phyloP scores from a whole-genome alignment of 2,113 vertebrate species.

The Oophaga pumilio region DNA sequence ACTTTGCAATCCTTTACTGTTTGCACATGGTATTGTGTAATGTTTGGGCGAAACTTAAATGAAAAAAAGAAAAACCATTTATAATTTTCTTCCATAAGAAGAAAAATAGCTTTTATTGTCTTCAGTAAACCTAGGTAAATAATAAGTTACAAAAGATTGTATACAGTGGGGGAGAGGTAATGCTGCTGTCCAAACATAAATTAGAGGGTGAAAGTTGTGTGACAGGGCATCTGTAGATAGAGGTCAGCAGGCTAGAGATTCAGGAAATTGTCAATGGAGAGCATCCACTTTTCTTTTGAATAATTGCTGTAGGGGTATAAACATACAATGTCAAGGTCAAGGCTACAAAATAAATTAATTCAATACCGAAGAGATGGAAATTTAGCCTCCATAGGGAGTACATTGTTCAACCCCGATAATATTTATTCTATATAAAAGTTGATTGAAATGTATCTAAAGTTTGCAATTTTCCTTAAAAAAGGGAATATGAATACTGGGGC shows the following conservation, averaged over 20 bases:
- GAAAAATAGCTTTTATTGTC: neutral
- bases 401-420: neutral
- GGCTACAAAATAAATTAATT: neutral
- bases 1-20: neutral
- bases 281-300: conserved; percentile 27
- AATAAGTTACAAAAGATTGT: neutral
- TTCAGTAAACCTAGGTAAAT: neutral
- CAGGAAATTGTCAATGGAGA: conserved; percentile 9
- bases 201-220: neutral
- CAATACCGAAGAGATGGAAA: neutral
- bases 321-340: conserved; percentile 8
- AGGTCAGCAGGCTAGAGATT: neutral
- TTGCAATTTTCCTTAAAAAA: neutral
- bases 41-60: no score
- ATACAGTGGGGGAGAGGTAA: neutral
- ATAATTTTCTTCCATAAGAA: neutral
- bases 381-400: neutral
- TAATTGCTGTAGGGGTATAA: neutral
- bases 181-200: neutral
- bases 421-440: neutral
- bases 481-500: neutral
- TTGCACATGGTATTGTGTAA: neutral
- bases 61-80: no score
- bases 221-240: neutral
- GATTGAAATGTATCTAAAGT: neutral